These are phyloP conservation scores for Todiramphus saurophagus DNA, from an alignment of 2,113 vertebrate species.

Conservation along the genomic window DNA sequence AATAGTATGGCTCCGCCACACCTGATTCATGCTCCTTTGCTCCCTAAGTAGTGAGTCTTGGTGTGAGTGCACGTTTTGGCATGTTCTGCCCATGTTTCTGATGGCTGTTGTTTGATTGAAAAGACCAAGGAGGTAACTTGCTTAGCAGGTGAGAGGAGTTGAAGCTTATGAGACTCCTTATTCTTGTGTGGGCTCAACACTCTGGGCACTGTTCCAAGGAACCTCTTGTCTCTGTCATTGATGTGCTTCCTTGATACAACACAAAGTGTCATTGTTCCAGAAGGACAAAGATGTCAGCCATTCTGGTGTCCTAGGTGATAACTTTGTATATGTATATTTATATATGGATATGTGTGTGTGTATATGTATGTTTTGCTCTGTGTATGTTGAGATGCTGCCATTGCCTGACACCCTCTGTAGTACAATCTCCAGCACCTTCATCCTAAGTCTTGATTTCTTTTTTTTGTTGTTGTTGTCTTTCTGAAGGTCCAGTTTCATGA, in stretches of 20 bases:
- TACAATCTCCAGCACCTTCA: neutral
- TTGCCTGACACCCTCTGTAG: neutral
- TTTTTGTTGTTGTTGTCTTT: neutral
- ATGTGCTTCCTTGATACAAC: neutral
- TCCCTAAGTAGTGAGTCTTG: neutral
- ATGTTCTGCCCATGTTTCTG: neutral
- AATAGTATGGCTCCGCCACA: neutral
- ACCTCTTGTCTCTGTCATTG: neutral
- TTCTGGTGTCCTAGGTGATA: neutral
- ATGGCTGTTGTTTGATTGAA: neutral
- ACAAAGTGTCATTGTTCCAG: neutral
- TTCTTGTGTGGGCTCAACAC: neutral
- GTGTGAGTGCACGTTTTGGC: neutral
- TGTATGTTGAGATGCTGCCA: neutral
- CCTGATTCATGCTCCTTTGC: neutral
- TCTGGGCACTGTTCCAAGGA: neutral
- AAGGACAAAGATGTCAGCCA: neutral
- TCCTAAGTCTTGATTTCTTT: neutral
- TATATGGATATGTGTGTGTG: neutral
- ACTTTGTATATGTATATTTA: neutral
- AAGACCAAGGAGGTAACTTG: neutral
- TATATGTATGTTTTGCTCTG: neutral
- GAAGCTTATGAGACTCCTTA: neutral
- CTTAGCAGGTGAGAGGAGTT: neutral
- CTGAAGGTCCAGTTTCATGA: neutral